Evolutionary conservation across 2,797 vertebrate species (phyloP), one percentile per base, ranked within the genome.

Genomic region (Falco novaeseelandiae): DNA sequence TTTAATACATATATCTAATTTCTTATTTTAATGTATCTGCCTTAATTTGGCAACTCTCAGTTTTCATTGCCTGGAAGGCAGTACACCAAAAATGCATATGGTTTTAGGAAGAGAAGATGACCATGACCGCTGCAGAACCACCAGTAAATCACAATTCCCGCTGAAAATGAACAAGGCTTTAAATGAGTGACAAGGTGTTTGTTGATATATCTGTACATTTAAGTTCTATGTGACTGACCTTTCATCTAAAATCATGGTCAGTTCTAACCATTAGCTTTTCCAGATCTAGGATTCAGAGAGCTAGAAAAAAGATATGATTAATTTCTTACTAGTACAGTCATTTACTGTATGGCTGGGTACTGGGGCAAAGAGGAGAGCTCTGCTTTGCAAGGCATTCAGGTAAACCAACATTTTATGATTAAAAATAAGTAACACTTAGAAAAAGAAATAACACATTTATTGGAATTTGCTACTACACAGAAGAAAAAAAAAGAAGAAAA

Each of bases 361-460:
- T 69, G 36, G 25, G 46, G 9, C 1, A 61, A 58, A 76, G 5
- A 59, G 3, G 8, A 63, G 6, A 11, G 20, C 17, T 82, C 29
- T 81, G 22, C 23, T 76, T 93, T 15, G 4, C 8, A 34, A 83
- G 27, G 10, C 5, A 27, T 26, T 69, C 2, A 42, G 8, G 5
- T 42, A 65, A 48, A 46, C 1, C 7, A 62, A 62, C 30, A 22
- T 36, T 26, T 70, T 67, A 14, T 5, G 0, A 29, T 38, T 65
- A 51, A 92, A 83, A 89, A 21, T 14, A 0, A 54, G 2, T 51
- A 44, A 51, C 0, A 5, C 1, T 7, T 19, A n/a, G 14, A 67
- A 61, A 55, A 2, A 20, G 42, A 42, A 83, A 54, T 30, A 58
- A 48, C 20, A 40, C 8, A 44, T 0, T 2, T 8, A 14, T 8